Conservation (phyloP, 1,140 invertebrate genomes). For the Eurosta solidaginis region DNA sequence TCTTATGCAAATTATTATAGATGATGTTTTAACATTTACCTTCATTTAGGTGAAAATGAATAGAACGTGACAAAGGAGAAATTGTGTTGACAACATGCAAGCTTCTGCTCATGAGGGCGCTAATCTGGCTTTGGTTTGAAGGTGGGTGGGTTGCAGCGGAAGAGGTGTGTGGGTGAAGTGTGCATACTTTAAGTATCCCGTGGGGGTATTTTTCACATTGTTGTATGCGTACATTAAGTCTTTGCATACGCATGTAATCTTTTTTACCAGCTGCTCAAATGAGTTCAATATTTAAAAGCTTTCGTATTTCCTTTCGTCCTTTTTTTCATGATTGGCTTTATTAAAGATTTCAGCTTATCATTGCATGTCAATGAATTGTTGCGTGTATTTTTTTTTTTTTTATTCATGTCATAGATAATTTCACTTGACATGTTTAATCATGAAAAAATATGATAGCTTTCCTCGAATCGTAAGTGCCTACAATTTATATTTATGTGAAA, state of each 20-base stretch:
- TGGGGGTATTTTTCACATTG: background rate
- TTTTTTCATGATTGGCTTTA: too few relatives aligned
- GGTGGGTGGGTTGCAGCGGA: background rate
- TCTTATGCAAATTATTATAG: constrained; percentile 21
- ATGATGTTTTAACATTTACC: constrained; percentile 17
- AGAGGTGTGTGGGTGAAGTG: background rate
- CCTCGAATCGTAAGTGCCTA: too few relatives aligned
- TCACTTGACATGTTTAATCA: constrained; percentile 13
- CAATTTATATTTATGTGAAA: too few relatives aligned
- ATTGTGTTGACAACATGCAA: background rate
- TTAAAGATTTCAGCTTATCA: too few relatives aligned
- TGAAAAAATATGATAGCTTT: background rate
- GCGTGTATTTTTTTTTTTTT: background rate
- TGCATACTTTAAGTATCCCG: background rate
- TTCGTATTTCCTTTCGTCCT: too few relatives aligned
- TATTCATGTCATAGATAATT: background rate
- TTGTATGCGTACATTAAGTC: too few relatives aligned
- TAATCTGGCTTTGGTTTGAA: too few relatives aligned
- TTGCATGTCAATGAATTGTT: background rate
- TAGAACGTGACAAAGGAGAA: background rate
- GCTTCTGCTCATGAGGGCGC: background rate
- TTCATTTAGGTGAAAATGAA: constrained; percentile 24
- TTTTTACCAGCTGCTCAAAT: too few relatives aligned
- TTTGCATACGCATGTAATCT: too few relatives aligned
- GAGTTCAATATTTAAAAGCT: too few relatives aligned